These are phyloP conservation scores for Epiblema foenella DNA, from an alignment of 2,888 invertebrate genomes.

Conservation along the genomic window DNA sequence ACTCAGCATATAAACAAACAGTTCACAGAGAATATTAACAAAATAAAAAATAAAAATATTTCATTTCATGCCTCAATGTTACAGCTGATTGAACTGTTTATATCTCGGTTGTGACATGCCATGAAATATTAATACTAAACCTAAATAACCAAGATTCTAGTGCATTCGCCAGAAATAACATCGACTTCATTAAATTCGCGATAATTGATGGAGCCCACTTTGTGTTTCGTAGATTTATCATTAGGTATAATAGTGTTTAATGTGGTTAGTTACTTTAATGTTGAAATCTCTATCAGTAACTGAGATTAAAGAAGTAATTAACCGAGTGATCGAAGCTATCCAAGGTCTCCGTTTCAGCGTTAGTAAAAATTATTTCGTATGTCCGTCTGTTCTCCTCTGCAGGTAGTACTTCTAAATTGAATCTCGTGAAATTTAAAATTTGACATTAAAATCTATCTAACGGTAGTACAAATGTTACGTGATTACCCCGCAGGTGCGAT, in stretches of 20 bases:
- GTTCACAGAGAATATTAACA: too few species aligned
- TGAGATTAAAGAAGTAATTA: background rate
- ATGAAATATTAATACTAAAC: conserved; percentile 29
- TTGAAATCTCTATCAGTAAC: conserved; percentile 3
- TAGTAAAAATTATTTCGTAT: too few species aligned
- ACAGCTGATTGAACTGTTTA: conserved; percentile 15
- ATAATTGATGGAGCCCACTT: conserved; percentile 35
- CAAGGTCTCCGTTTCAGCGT: too few species aligned
- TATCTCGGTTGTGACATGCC: conserved; percentile 6
- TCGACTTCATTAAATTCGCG: conserved; percentile 5
- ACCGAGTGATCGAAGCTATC: too few species aligned
- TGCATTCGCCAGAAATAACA: conserved; percentile 31
- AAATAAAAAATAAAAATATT: too few species aligned
- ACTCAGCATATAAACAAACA: too few species aligned
- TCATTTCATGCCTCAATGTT: background rate
- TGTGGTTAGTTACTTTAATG: conserved; percentile 25
- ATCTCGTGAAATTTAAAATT: too few species aligned
- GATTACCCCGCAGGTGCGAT: too few species aligned
- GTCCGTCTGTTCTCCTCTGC: too few species aligned
- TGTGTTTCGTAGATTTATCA: conserved; percentile 11
- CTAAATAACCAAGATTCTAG: conserved; percentile 28
- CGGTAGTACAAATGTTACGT: too few species aligned
- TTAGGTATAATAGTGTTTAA: conserved; percentile 29
- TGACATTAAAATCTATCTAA: too few species aligned
- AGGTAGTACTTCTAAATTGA: too few species aligned